A percentile compares a stretch with the other conserved stretches of the same genome.
These are phyloP conservation scores for Hyposoter didymator DNA, from an alignment of 2,888 invertebrate genomes.

Conservation along the genomic window DNA sequence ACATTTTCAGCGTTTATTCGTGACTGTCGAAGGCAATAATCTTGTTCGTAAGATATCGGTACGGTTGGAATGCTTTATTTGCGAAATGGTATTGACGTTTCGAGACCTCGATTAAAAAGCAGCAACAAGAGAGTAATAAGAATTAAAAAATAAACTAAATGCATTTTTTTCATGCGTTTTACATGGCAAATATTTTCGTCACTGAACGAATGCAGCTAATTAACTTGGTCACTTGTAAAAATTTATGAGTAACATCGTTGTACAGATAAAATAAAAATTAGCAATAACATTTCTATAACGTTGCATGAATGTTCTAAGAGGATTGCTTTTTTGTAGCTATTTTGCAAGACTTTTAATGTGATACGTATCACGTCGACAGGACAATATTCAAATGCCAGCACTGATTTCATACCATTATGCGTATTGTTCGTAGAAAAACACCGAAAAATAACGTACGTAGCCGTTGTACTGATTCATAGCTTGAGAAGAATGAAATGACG, in stretches of 20 bases:
- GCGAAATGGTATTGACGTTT: not conserved
- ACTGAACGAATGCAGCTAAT: slow-evolving; percentile 21
- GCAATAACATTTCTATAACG: slow-evolving; percentile 28
- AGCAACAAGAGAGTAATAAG: not conserved
- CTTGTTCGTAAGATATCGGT: slow-evolving; percentile 2
- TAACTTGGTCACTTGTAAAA: slow-evolving; percentile 10
- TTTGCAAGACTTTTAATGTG: slow-evolving; percentile 76
- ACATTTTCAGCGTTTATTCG: slow-evolving; percentile 19
- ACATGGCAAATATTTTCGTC: slow-evolving; percentile 49
- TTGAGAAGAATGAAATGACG: slow-evolving; percentile 24
- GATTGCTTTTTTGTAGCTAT: slow-evolving; percentile 64
- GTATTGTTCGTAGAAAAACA: slow-evolving; percentile 24
- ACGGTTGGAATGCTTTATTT: not conserved
- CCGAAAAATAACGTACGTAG: slow-evolving; percentile 18
- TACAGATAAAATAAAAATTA: not conserved
- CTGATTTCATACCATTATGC: slow-evolving; percentile 67
- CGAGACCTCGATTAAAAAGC: not conserved
- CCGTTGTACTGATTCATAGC: slow-evolving; percentile 21
- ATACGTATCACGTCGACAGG: slow-evolving; percentile 77
- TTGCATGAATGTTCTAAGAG: slow-evolving; percentile 47
- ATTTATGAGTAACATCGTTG: slow-evolving; percentile 8
- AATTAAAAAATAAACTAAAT: slow-evolving; percentile 29
- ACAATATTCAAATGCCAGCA: slow-evolving; percentile 77
- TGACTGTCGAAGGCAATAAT: slow-evolving; percentile 46
- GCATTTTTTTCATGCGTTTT: slow-evolving; percentile 57